Evolutionary conservation across 2,113 vertebrate genomes (phyloP), one percentile per base, ranked within the genome.

Genomic region (Gymnarchus niloticus): DNA sequence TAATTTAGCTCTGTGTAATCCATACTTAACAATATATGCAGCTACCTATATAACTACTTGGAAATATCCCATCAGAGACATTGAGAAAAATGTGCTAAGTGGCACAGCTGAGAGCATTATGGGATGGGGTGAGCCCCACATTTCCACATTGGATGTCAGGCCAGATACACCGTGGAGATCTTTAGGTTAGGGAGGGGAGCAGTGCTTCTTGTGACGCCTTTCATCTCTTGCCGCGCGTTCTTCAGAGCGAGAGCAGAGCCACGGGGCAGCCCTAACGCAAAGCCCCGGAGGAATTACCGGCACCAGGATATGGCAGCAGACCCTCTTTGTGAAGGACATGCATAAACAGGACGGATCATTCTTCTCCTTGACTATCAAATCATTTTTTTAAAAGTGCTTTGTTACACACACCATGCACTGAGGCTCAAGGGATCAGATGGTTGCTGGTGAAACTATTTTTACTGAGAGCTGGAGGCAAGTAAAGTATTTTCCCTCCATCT

Each of bases 401-500:
- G 65, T 73, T 56, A 19, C 49, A 41, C 56, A 23, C 37, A 41
- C 54, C 54, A 33, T 57, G 49, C 81, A n/a, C 51, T 57, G 25
- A 51, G 80, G 49, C 80, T 81, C 80, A 48, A 2, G 49, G 49
- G 80, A 81, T 81, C 80, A n/a, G 49, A 81, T 5, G 25, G 51
- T 56, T 83, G 52, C 28, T 57, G 81, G 52, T 37, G 51, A 56
- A 81, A 17, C 3, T 17, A 56, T 56, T 83, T 14, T 33, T 83
- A 41, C 41, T 83, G 81, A 56, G n/a, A 57, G 81, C 81, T 57
- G 81, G 56, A 44, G 81, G 52, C 19, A 83, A 51, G 21, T 56
- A 28, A 17, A 28, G 49, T 81, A 25, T 81, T 33, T 52, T 48
- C 49, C 23, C 25, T 54, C 49, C 33, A 44, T 19, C 10, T 83